Evolutionary conservation across 2,888 invertebrate genomes (phyloP).

Genomic region (Agrypnus murinus): DNA sequence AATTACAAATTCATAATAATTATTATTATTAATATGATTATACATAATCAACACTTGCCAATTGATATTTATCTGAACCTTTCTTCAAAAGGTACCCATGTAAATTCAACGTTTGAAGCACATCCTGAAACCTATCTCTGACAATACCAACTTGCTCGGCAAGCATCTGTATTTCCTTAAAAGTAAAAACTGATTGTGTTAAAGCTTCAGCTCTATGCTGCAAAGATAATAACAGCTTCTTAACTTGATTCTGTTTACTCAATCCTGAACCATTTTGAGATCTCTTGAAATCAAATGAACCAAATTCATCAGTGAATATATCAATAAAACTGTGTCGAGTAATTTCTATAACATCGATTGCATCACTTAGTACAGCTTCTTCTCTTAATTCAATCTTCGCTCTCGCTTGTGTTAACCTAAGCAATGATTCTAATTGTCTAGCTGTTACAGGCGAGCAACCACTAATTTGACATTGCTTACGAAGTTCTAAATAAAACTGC

Average conservation of each 20-base stretch:
- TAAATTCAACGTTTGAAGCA: constrained; percentile 86
- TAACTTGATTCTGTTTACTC: constrained; percentile 81
- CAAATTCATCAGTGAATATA: constrained; percentile 83
- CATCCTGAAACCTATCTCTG: constrained; percentile 78
- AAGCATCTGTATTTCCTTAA: constrained; percentile 84
- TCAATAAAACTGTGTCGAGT: constrained; percentile 87
- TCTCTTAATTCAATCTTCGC: constrained; percentile 91
- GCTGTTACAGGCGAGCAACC: constrained; percentile 89
- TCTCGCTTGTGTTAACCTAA: constrained; percentile 90
- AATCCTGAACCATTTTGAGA: constrained; percentile 84
- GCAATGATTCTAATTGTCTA: constrained; percentile 91
- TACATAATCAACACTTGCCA: constrained; percentile 58
- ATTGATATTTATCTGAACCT: constrained; percentile 71
- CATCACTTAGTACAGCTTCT: constrained; percentile 86
- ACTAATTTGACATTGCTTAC: constrained; percentile 78
- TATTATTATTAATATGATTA: constrained; percentile 9
- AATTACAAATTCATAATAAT: no score
- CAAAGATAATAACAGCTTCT: constrained; percentile 81
- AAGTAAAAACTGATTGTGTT: constrained; percentile 82
- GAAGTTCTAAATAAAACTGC: constrained; percentile 86
- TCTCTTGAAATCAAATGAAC: constrained; percentile 77
- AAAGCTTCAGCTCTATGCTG: constrained; percentile 79
- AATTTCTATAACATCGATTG: constrained; percentile 89
- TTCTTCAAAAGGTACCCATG: constrained; percentile 91
- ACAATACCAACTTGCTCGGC: constrained; percentile 79